Evolutionary conservation across 2,888 invertebrate species (phyloP).

Genomic region (Sinohyriopsis cumingii): DNA sequence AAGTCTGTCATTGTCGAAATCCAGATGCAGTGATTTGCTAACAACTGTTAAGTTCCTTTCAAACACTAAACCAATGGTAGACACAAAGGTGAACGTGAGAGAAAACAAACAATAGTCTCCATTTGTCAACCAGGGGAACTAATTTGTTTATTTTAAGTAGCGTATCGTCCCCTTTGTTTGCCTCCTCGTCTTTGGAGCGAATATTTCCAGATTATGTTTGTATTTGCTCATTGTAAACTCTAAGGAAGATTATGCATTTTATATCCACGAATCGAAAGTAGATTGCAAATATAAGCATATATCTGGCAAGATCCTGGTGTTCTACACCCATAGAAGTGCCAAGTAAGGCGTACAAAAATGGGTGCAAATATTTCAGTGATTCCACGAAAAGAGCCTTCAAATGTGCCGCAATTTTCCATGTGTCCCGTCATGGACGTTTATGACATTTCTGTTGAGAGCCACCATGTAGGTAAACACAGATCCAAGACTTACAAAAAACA

Average conservation of each 20-base stretch:
- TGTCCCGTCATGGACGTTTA: slow-evolving; percentile 30
- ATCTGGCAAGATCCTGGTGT: slow-evolving; percentile 15
- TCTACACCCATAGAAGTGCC: slow-evolving; percentile 6
- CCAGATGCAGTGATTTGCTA: slow-evolving; percentile 25
- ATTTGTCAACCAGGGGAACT: slow-evolving; percentile 19
- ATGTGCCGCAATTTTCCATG: slow-evolving; percentile 35
- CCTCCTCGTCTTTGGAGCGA: too few species aligned
- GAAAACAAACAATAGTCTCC: slow-evolving; percentile 34
- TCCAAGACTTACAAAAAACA: slow-evolving; percentile 30
- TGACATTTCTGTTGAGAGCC: slow-evolving; percentile 39
- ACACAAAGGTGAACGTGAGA: slow-evolving; percentile 37
- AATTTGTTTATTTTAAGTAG: too few species aligned
- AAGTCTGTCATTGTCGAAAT: slow-evolving; percentile 18
- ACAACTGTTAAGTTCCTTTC: slow-evolving; percentile 38
- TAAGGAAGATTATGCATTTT: slow-evolving; percentile 26
- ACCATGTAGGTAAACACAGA: slow-evolving; percentile 43
- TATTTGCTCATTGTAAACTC: slow-evolving; percentile 13
- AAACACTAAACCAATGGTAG: slow-evolving; percentile 38
- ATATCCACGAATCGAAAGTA: slow-evolving; percentile 25
- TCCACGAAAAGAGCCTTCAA: slow-evolving; percentile 38
- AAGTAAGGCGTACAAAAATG: slow-evolving; percentile 31
- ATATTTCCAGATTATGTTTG: neutral
- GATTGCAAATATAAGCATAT: slow-evolving; percentile 40
- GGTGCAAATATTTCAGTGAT: slow-evolving; percentile 36
- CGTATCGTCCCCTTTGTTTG: too few species aligned